These are phyloP conservation scores for Muschampia plurimacula DNA, from an alignment of 2,888 invertebrate genomes.

Conservation along the genomic window DNA sequence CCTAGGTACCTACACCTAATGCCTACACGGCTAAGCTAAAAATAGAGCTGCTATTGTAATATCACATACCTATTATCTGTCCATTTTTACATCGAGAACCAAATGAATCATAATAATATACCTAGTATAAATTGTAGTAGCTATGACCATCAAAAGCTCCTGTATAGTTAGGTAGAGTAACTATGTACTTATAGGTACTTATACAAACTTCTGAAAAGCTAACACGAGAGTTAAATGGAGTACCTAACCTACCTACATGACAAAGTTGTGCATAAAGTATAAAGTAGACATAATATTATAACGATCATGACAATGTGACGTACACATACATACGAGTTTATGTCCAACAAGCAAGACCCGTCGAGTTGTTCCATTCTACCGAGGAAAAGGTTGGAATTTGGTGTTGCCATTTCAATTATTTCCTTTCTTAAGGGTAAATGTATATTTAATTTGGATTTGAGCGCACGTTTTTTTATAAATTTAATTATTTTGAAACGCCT, in stretches of 20 bases:
- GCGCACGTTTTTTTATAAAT: no score
- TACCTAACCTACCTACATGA: no score
- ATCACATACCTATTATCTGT: neutral
- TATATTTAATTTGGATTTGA: neutral
- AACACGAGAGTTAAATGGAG: no score
- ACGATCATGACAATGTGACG: constrained; percentile 55
- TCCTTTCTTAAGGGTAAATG: constrained; percentile 47
- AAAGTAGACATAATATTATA: neutral
- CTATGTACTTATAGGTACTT: neutral
- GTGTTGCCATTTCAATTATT: constrained; percentile 56
- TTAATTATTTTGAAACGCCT: no score
- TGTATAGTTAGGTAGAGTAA: no score
- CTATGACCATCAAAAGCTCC: no score
- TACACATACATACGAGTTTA: constrained; percentile 56
- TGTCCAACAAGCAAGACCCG: constrained; percentile 59
- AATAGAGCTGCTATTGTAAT: neutral
- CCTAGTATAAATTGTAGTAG: neutral
- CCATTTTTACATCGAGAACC: neutral
- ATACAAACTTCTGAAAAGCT: neutral
- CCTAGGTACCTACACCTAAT: neutral
- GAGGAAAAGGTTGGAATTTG: constrained; percentile 72
- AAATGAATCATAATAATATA: neutral
- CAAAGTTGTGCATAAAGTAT: neutral
- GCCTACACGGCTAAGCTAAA: constrained; percentile 7
- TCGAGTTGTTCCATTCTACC: constrained; percentile 55